Percentiles rank a stretch among this genome's conserved stretches.
Conservation (phyloP, 2,888 invertebrate species). For the Hypsopygia costalis region DNA sequence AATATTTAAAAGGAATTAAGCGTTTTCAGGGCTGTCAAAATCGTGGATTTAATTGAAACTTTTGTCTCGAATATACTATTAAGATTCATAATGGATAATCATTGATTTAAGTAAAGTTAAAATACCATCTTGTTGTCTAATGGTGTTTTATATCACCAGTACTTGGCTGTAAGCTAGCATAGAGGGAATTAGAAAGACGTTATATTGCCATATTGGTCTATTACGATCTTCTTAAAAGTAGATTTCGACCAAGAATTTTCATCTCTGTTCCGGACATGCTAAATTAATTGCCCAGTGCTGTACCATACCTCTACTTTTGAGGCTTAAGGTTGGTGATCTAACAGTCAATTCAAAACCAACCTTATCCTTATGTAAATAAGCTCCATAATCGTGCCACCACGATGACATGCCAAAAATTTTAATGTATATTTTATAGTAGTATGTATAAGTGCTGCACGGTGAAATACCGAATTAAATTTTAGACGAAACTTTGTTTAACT, state of each 20-base stretch:
- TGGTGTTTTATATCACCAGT: no score
- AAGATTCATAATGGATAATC: not conserved
- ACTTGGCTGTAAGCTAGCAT: no score
- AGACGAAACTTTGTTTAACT: constrained; percentile 16
- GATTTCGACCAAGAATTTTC: no score
- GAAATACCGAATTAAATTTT: constrained; percentile 60
- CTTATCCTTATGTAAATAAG: constrained; percentile 17
- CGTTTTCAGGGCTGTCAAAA: not conserved
- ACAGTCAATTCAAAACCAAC: not conserved
- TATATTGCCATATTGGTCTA: no score
- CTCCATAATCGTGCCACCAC: constrained; percentile 41
- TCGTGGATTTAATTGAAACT: not conserved
- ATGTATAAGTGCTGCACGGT: constrained; percentile 48
- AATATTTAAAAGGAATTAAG: not conserved
- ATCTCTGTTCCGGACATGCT: not conserved
- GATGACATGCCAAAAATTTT: constrained; percentile 56
- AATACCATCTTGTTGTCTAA: no score
- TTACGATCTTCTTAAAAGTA: no score
- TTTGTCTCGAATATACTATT: not conserved
- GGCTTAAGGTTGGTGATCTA: not conserved
- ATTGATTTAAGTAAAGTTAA: no score
- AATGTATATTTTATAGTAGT: constrained; percentile 36
- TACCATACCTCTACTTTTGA: not conserved
- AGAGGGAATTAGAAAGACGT: no score
- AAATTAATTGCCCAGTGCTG: not conserved